Percentiles rank a stretch among this genome's conserved stretches.
These are phyloP conservation scores for Agapostemon virescens DNA, from an alignment of 2,888 invertebrate species.

Conservation along the genomic window DNA sequence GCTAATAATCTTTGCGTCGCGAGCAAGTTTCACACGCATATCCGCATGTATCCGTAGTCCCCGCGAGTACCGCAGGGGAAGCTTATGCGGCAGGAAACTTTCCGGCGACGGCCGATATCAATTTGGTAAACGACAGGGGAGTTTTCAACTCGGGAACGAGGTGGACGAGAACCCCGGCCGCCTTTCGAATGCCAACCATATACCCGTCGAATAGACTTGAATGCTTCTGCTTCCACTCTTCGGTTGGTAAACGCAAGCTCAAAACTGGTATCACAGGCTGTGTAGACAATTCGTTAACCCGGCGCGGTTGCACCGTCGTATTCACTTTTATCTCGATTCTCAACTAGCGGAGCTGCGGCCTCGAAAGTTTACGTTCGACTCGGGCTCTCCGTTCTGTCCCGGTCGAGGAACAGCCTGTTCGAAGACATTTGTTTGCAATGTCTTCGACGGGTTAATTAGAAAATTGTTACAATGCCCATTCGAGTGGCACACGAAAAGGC, in stretches of 20 bases:
- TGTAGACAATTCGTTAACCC: neutral
- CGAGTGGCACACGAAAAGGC: too few species aligned
- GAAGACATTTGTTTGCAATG: too few species aligned
- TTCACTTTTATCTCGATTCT: neutral
- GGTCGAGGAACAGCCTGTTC: too few species aligned
- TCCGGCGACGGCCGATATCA: neutral
- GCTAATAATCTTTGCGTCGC: slow-evolving; percentile 7
- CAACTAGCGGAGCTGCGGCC: neutral
- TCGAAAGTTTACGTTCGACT: neutral
- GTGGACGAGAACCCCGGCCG: neutral
- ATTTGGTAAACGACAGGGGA: slow-evolving; percentile 4
- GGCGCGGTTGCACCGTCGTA: neutral
- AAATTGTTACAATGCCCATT: too few species aligned
- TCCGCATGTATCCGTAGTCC: neutral
- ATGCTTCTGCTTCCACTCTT: neutral
- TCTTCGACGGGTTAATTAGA: too few species aligned
- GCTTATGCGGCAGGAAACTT: neutral
- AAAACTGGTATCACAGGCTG: neutral
- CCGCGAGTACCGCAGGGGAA: neutral
- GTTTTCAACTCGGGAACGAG: slow-evolving; percentile 6
- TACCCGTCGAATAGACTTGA: neutral
- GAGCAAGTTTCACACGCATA: neutral
- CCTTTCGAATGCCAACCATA: neutral
- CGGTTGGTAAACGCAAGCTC: neutral
- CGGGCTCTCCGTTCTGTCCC: too few species aligned